A percentile compares a stretch with the other conserved stretches of the same genome.
Evolutionary conservation across 1,140 invertebrate species (phyloP).

Genomic region (Scaptodrosophila lebanonensis): DNA sequence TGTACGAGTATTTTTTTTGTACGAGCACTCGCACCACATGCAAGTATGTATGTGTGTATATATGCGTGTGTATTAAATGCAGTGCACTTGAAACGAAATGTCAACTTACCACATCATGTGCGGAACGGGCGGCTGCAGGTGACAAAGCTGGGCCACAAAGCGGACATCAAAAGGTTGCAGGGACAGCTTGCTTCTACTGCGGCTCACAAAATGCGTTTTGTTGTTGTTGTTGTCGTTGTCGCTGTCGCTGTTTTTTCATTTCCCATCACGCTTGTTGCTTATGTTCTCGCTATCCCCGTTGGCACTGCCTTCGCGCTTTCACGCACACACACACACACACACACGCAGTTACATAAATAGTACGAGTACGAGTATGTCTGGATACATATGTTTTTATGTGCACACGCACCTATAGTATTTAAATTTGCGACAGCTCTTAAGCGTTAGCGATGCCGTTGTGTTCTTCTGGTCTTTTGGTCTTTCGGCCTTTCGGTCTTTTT

Average conservation of each 20-base stretch:
- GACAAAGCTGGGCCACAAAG: constrained; percentile 3
- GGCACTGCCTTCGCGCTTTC: no score
- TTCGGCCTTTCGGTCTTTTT: not conserved
- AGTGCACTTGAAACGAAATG: constrained; percentile 61
- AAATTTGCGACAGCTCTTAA: constrained; percentile 1
- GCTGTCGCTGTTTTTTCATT: no score
- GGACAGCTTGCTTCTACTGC: constrained; percentile 20
- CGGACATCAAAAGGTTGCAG: no score
- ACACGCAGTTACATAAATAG: no score
- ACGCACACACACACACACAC: no score
- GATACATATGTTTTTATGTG: no score
- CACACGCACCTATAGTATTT: no score
- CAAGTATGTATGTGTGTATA: constrained; percentile 10
- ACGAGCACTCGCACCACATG: not conserved
- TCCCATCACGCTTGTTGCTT: no score
- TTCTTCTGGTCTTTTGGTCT: not conserved
- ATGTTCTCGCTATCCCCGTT: no score
- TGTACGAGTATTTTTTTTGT: no score
- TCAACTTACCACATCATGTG: constrained; percentile 57
- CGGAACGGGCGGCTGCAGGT: constrained; percentile 1
- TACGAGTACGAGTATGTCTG: no score
- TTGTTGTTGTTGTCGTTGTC: constrained; percentile 26
- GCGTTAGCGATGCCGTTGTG: not conserved
- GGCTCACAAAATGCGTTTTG: constrained; percentile 29
- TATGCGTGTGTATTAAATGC: constrained; percentile 29